Evolutionary conservation across 1,140 invertebrate genomes (phyloP).

Genomic region (Procambarus clarkii): DNA sequence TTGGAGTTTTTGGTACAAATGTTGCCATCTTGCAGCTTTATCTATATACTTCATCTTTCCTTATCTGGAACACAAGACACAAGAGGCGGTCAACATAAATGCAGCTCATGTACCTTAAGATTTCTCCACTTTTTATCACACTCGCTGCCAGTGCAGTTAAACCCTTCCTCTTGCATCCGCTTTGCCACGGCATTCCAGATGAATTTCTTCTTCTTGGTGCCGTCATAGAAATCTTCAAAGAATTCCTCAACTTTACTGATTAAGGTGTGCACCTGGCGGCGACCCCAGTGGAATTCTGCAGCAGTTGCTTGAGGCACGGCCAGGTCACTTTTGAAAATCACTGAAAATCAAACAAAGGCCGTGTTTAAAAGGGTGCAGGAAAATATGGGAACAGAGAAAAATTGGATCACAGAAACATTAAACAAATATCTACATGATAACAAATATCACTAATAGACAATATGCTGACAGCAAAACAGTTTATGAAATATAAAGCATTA

Average conservation of each 20-base stretch:
- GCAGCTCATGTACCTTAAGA: slow-evolving; percentile 51
- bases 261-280: slow-evolving; percentile 40
- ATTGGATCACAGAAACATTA: background rate
- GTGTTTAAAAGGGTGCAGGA: background rate
- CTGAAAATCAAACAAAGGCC: background rate
- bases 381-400: background rate
- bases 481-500: too few species aligned
- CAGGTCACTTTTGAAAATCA: background rate
- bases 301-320: background rate
- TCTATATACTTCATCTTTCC: too few species aligned
- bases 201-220: slow-evolving; percentile 58
- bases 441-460: too few species aligned
- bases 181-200: slow-evolving; percentile 50
- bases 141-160: slow-evolving; percentile 46
- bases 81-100: too few species aligned
- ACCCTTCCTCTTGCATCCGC: slow-evolving; percentile 55
- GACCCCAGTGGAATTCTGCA: slow-evolving; percentile 50
- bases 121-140: slow-evolving; percentile 70
- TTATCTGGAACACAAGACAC: too few species aligned
- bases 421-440: background rate
- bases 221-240: slow-evolving; percentile 68
- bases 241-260: slow-evolving; percentile 61
- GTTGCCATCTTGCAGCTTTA: too few species aligned
- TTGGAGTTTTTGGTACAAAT: too few species aligned
- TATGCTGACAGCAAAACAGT: too few species aligned